A percentile compares a stretch with the other conserved stretches of the same genome.
Conservation (phyloP, 2,113 vertebrate species). For the Chionomys nivalis region DNA sequence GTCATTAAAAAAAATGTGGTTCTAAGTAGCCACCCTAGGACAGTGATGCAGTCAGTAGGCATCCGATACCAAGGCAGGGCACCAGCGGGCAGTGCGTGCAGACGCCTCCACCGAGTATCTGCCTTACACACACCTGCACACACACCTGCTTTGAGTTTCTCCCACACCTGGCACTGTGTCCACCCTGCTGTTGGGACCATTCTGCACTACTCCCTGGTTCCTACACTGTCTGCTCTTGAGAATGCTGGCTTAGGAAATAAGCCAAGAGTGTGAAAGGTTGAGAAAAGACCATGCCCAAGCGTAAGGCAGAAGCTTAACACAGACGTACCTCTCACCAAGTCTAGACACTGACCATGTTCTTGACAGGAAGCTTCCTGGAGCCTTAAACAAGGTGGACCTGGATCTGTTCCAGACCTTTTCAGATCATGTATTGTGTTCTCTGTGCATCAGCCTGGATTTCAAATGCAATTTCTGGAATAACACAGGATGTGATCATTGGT, state of each 20-base stretch:
- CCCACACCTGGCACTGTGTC: neutral
- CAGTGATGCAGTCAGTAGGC: accelerated
- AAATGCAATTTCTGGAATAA: neutral
- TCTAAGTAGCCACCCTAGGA: neutral
- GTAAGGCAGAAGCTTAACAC: constrained; percentile 30
- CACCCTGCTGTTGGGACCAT: neutral
- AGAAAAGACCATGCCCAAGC: neutral
- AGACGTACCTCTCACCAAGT: neutral
- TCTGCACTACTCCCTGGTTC: neutral
- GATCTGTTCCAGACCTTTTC: neutral
- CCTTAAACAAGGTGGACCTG: neutral
- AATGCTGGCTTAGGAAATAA: neutral
- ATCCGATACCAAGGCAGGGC: neutral
- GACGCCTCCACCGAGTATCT: neutral
- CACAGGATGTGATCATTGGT: neutral
- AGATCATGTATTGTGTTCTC: constrained; percentile 22
- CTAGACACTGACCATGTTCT: neutral
- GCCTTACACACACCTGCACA: neutral
- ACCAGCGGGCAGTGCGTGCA: neutral
- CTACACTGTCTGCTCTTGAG: neutral
- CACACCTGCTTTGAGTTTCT: neutral
- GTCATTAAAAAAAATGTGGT: neutral
- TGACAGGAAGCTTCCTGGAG: neutral
- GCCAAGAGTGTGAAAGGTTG: constrained; percentile 19
- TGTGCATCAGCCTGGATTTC: neutral